Evolutionary conservation across 2,113 vertebrate genomes (phyloP).

Genomic region (Murina feae): DNA sequence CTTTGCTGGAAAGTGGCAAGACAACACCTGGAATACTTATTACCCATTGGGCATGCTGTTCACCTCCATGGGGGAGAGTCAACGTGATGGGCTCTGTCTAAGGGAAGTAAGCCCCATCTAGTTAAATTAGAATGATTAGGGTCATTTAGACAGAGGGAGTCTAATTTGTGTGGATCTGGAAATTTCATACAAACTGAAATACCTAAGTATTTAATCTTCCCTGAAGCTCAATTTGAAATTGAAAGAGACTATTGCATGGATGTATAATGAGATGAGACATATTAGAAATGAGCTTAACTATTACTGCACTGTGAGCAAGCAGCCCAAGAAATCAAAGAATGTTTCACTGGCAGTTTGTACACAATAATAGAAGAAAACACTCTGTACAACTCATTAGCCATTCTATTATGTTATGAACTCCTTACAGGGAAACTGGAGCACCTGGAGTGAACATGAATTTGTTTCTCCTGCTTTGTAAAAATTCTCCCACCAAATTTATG

Average conservation of each 20-base stretch:
- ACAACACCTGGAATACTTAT: constrained; percentile 74
- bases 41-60: constrained; percentile 64
- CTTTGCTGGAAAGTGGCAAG: constrained; percentile 52
- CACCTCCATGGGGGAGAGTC: constrained; percentile 60
- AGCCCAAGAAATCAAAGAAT: constrained; percentile 35
- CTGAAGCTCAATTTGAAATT: constrained; percentile 74
- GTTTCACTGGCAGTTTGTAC: constrained; percentile 13
- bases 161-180: constrained; percentile 74
- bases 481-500: not conserved
- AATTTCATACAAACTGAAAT: constrained; percentile 73
- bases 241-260: constrained; percentile 59
- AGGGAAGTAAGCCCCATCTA: constrained; percentile 69
- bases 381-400: not conserved
- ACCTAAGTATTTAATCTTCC: constrained; percentile 74
- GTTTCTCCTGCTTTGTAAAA: constrained; percentile 11
- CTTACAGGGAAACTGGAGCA: not conserved
- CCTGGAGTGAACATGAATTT: not conserved
- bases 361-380: constrained; percentile 20
- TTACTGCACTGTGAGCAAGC: not conserved
- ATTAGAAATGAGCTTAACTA: constrained; percentile 73
- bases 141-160: constrained; percentile 73
- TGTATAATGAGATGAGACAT: constrained; percentile 66
- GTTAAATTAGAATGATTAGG: constrained; percentile 77
- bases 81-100: constrained; percentile 69
- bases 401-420: not conserved